Evolutionary conservation across 2,113 vertebrate species (phyloP).

Genomic region (Capricornis sumatraensis): DNA sequence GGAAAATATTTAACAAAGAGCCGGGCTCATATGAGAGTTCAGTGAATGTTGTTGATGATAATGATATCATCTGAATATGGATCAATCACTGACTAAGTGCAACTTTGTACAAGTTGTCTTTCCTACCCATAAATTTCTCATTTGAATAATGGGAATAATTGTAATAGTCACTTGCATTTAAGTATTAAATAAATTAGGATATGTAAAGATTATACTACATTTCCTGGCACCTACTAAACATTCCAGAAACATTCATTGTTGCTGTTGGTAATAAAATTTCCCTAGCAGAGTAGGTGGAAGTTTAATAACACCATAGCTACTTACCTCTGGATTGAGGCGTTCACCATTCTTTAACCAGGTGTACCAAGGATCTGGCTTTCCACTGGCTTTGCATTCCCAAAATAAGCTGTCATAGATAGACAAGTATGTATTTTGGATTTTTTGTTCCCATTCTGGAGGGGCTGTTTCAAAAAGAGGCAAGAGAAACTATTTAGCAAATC

Average conservation of each 20-base stretch:
- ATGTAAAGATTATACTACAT: not conserved
- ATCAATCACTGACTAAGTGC: not conserved
- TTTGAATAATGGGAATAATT: not conserved
- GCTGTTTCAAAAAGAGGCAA: conserved; percentile 64
- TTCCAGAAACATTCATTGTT: not conserved
- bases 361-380: conserved; percentile 86
- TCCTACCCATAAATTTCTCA: not conserved
- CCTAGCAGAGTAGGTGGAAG: not conserved
- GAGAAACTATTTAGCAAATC: not conserved
- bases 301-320: not conserved
- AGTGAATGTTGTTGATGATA: not conserved
- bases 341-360: conserved; percentile 91
- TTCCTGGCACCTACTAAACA: not conserved
- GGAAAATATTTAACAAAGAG: not conserved
- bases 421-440: conserved; percentile 86
- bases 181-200: not conserved
- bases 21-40: not conserved
- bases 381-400: conserved; percentile 91
- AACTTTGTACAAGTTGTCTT: not conserved
- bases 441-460: conserved; percentile 87
- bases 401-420: conserved; percentile 87
- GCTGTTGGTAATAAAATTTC: not conserved
- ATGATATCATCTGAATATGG: not conserved
- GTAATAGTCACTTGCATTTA: not conserved
- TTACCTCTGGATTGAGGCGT: conserved; percentile 82